These are phyloP conservation scores for Heloderma charlesbogerti DNA, from an alignment of 2,113 vertebrate species.

Conservation along the genomic window DNA sequence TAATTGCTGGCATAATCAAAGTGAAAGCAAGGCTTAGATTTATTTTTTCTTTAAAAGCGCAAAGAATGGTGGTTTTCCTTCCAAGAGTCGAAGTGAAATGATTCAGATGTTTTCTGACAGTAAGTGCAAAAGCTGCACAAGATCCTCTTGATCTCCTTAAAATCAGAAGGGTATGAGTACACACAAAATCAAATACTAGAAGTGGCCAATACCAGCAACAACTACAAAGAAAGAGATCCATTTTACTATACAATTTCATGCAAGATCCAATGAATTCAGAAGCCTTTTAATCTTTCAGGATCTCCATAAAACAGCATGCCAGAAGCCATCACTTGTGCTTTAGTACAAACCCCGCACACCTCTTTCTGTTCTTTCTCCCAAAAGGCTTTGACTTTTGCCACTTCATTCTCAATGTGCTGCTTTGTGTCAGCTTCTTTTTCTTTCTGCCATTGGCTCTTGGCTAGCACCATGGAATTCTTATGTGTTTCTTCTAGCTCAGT, in stretches of 20 bases:
- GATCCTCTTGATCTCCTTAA: too few species aligned
- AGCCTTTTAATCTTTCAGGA: background rate
- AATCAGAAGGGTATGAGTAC: background rate
- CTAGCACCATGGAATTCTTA: constrained; percentile 64
- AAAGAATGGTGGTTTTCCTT: constrained; percentile 5
- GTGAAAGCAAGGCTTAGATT: background rate
- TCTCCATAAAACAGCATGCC: background rate
- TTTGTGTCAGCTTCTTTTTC: constrained; percentile 79
- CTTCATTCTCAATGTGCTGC: constrained; percentile 72
- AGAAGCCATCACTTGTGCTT: background rate
- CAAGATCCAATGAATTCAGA: constrained; percentile 7
- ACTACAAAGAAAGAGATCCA: background rate
- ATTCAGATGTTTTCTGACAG: background rate
- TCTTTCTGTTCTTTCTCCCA: constrained; percentile 82
- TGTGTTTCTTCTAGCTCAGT: constrained; percentile 82
- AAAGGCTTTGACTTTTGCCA: constrained; percentile 70
- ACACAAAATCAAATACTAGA: background rate
- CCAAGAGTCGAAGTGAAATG: background rate
- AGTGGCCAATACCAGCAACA: background rate
- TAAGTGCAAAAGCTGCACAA: background rate
- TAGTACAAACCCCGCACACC: constrained; percentile 68
- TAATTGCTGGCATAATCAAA: background rate
- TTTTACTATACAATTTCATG: background rate
- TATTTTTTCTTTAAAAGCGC: background rate
- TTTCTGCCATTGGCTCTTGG: constrained; percentile 81